Evolutionary conservation across 2,113 vertebrate species (phyloP).

Genomic region (Proteles cristata): DNA sequence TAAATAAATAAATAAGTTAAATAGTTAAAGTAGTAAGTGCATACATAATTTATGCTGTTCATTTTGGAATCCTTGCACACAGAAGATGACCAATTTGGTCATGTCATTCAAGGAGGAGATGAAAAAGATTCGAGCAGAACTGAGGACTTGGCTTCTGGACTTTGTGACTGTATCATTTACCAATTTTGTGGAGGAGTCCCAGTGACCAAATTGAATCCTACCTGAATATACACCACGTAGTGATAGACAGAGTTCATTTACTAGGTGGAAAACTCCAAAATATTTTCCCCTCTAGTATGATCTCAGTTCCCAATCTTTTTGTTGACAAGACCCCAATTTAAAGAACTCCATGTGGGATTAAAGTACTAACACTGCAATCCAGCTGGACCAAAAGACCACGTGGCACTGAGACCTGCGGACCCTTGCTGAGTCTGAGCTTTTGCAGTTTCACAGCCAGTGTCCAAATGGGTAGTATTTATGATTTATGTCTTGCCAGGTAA

Average conservation of each 20-base stretch:
- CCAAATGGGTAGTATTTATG: not conserved
- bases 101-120: not conserved
- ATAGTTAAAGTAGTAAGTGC: too few species aligned
- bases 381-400: not conserved
- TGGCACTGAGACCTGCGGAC: not conserved
- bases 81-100: not conserved
- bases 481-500: not conserved
- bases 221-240: not conserved
- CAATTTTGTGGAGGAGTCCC: not conserved
- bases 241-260: not conserved
- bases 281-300: not conserved
- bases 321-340: not conserved
- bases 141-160: not conserved
- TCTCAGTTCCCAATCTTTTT: not conserved
- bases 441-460: not conserved
- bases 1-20: too few species aligned
- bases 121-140: not conserved
- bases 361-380: not conserved
- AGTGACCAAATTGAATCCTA: not conserved
- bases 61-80: not conserved
- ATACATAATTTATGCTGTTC: not conserved
- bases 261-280: not conserved
- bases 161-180: rapidly evolving
- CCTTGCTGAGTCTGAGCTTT: not conserved
- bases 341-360: not conserved